phyloP scores from a whole-genome alignment of 1,140 invertebrate genomes.

The Delia radicum region DNA sequence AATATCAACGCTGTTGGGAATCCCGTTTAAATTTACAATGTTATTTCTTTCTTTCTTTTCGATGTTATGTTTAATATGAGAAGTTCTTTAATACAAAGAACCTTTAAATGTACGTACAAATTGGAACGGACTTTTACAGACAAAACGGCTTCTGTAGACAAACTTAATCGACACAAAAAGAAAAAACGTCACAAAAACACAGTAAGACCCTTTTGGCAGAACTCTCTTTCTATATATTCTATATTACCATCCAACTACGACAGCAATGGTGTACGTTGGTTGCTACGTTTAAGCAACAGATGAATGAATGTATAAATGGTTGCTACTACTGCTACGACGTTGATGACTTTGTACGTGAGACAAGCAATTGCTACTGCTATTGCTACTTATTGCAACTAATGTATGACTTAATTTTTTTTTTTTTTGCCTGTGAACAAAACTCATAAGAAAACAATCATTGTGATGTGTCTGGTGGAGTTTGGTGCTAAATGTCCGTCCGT shows the following conservation, averaged over 20 bases:
- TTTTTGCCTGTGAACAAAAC: background rate
- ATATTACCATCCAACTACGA: background rate
- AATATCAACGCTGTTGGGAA: background rate
- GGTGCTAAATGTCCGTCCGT: background rate
- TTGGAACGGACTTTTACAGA: background rate
- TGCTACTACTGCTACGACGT: background rate
- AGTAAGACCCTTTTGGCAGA: conserved; percentile 2
- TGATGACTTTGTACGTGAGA: conserved; percentile 8
- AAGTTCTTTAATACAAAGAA: too few species aligned
- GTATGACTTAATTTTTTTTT: background rate
- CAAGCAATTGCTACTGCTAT: conserved; percentile 8
- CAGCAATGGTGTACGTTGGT: background rate
- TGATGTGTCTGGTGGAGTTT: conserved; percentile 1
- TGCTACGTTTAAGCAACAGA: background rate
- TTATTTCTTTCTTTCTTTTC: background rate
- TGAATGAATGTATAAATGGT: conserved; percentile 7
- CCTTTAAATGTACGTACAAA: background rate
- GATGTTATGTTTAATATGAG: background rate
- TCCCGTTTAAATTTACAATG: background rate
- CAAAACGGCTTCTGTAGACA: background rate
- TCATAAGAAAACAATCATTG: background rate
- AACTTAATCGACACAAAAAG: background rate
- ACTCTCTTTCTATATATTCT: background rate
- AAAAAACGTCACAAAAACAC: conserved; percentile 7
- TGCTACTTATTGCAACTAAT: background rate